phyloP scores from a whole-genome alignment of 2,113 vertebrate genomes.

The Athene cunicularia region DNA sequence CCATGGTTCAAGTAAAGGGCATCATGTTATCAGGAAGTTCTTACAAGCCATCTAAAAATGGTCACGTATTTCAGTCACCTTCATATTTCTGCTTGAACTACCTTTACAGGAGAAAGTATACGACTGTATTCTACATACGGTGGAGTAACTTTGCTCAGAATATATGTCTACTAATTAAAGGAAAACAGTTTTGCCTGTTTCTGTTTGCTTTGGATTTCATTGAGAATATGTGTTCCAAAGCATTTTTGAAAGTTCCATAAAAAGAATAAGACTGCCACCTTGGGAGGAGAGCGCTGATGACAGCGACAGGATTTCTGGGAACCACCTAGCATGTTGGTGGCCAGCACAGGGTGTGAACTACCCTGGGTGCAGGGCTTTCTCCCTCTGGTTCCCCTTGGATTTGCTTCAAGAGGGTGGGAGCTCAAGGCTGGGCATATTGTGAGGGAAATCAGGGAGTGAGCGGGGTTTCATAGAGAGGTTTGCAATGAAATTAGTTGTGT shows the following conservation, averaged over 20 bases:
- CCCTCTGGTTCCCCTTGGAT: background rate
- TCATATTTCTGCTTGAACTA: background rate
- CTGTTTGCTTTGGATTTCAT: background rate
- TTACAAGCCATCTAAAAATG: background rate
- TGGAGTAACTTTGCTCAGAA: background rate
- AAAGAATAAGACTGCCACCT: background rate
- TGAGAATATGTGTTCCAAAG: background rate
- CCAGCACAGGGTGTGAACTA: background rate
- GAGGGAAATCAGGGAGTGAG: background rate
- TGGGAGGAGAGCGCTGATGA: background rate
- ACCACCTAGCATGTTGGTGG: background rate
- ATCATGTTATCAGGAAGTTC: conserved; percentile 4
- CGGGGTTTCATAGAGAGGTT: background rate
- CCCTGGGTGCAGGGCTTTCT: background rate
- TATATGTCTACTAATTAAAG: background rate
- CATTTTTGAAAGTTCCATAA: background rate
- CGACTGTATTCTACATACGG: background rate
- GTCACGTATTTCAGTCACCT: background rate
- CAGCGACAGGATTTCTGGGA: background rate
- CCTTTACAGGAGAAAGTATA: background rate
- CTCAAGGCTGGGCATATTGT: background rate
- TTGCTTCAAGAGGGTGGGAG: background rate
- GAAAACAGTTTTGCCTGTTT: background rate
- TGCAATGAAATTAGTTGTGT: background rate
- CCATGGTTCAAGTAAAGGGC: conserved; percentile 27